A percentile compares a stretch with the other conserved stretches of the same genome.
Conservation (phyloP, 64 coral and sea anemone species). For the Pocillopora damicornis region DNA sequence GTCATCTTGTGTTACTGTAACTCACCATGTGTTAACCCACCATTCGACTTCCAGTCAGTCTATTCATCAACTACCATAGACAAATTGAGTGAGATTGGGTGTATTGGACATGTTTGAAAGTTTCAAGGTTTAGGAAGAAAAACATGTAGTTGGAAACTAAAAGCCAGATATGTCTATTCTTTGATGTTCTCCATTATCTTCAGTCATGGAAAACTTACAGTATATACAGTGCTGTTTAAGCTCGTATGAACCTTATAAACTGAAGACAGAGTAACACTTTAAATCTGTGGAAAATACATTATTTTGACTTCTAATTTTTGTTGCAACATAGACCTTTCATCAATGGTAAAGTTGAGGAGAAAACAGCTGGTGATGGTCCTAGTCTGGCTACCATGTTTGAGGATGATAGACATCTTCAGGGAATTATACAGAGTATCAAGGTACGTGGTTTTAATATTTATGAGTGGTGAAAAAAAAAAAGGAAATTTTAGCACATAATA, state of each 20-base stretch:
- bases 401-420: slow-evolving; percentile 97
- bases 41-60: no score
- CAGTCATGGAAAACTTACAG: not conserved
- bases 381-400: slow-evolving; percentile 98
- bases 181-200: no score
- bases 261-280: no score
- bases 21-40: no score
- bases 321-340: slow-evolving; percentile 70
- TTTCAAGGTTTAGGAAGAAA: no score
- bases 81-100: no score
- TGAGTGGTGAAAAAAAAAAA: not conserved
- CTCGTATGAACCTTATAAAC: not conserved
- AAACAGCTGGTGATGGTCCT: slow-evolving; percentile 93
- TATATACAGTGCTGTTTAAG: not conserved
- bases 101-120: no score
- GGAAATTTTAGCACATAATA: no score
- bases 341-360: slow-evolving; percentile 95
- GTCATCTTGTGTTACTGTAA: no score
- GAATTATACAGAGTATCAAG: slow-evolving; percentile 89
- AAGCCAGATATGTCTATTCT: no score
- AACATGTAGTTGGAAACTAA: no score
- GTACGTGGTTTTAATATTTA: slow-evolving; percentile 13
- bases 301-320: not conserved
- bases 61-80: no score
- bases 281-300: not conserved